These are phyloP conservation scores for Drosophila mulleri DNA, from an alignment of 2,888 invertebrate species.

Conservation along the genomic window DNA sequence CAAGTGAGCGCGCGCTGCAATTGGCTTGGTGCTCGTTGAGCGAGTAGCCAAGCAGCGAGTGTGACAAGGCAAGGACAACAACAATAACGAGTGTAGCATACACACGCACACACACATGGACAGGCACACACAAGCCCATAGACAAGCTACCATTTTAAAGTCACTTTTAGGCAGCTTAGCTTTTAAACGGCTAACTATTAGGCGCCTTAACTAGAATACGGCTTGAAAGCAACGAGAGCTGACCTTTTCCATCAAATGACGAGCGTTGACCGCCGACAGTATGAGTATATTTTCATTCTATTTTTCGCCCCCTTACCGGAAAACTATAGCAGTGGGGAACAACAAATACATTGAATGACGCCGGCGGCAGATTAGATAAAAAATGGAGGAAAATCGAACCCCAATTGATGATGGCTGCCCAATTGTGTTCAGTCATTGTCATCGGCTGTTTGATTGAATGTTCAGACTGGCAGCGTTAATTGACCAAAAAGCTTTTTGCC, in stretches of 20 bases:
- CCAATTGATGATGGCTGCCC: slow-evolving; percentile 39
- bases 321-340: slow-evolving; percentile 15
- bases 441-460: slow-evolving; percentile 51
- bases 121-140: background rate
- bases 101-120: background rate
- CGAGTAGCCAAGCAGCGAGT: slow-evolving; percentile 41
- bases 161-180: slow-evolving; percentile 23
- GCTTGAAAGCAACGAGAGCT: slow-evolving; percentile 24
- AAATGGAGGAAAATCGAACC: slow-evolving; percentile 31
- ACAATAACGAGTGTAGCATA: slow-evolving; percentile 32
- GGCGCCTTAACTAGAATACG: slow-evolving; percentile 11
- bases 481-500: slow-evolving; percentile 37
- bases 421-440: slow-evolving; percentile 49
- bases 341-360: slow-evolving; percentile 21
- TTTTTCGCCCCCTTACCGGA: slow-evolving; percentile 23
- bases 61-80: slow-evolving; percentile 45
- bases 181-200: slow-evolving; percentile 27
- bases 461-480: slow-evolving; percentile 43
- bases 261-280: slow-evolving; percentile 25
- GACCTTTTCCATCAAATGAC: slow-evolving; percentile 31
- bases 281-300: slow-evolving; percentile 6
- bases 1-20: slow-evolving; percentile 23
- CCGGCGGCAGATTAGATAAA: slow-evolving; percentile 39
- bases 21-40: slow-evolving; percentile 25
- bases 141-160: slow-evolving; percentile 35